Evolutionary conservation across 2,797 vertebrate genomes (phyloP), one percentile per base, ranked within the genome.

Genomic region (Gymnothorax reevesii): DNA sequence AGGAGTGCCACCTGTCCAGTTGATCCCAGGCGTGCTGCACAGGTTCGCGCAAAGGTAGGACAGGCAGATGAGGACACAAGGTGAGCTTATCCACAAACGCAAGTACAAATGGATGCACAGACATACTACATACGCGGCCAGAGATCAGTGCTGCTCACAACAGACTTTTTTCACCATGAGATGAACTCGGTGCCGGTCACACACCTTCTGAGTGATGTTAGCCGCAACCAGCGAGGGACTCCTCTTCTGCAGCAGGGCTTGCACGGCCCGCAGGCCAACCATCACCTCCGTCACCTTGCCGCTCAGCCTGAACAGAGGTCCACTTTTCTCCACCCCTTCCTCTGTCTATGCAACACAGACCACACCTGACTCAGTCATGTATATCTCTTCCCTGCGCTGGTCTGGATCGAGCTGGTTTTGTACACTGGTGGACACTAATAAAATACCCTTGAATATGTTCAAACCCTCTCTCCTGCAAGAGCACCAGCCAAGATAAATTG

Each of bases 11-110:
- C 0, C 92, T 87, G 17, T 99, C 99, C 75, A 99, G 88, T 93
- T 97, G 95, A 83, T 98, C 97, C 99, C 99, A 99, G 64, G 97
- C 94, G 87, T 90, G 91, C 98, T 99, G 94, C 2, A 85, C 20
- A 59, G 54, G 57, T 62, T 55, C 77, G 79, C 55, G 49, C 17
- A 69, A 4, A 15, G 57, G 2, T n/a, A 4, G 27, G 2, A 75
- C 8, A 12, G 9, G 79, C 7, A 55, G 54, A 52, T n/a, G 54
- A 33, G 66, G n/a, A 17, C 42, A 80, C 25, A 69, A 7, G 22
- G 22, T 25, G 2, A 66, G 7, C 20, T 25, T 20, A 25, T 8
- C 25, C 7, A 22, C 22, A 83, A 22, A 84, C 15, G 60, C 7
- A 62, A 12, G 57, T 8, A 64, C 69, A 71, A n/a, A 7, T 42